These are phyloP conservation scores for Tinea pellionella DNA, from an alignment of 2,888 invertebrate species.

Conservation along the genomic window DNA sequence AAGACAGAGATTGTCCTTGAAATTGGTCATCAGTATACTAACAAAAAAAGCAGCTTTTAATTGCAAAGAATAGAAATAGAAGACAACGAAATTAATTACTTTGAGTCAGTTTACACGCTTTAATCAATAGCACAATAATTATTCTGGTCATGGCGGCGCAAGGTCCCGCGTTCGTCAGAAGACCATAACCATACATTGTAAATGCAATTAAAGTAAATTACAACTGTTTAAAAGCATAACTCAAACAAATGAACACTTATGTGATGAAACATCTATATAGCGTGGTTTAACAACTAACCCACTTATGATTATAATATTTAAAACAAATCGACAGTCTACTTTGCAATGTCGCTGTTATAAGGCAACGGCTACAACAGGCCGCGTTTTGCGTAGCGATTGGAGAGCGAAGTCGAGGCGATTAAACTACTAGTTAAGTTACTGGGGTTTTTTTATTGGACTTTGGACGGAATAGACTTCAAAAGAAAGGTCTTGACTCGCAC, in stretches of 20 bases:
- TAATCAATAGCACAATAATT: not conserved
- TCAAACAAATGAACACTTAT: not conserved
- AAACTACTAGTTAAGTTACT: too few relatives aligned
- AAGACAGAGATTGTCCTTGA: not conserved
- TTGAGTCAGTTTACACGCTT: not conserved
- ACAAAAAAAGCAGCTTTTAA: not conserved
- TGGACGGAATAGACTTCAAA: too few relatives aligned
- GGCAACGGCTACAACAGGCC: too few relatives aligned
- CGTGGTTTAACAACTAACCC: constrained; percentile 29
- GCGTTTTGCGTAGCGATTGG: too few relatives aligned
- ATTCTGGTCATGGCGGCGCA: not conserved
- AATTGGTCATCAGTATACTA: not conserved
- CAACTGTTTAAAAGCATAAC: constrained; percentile 6
- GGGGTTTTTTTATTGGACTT: too few relatives aligned
- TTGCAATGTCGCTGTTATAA: not conserved
- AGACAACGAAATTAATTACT: constrained; percentile 1
- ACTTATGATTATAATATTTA: constrained; percentile 21
- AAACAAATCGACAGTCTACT: constrained; percentile 24
- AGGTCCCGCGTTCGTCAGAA: not conserved
- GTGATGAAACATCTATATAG: constrained; percentile 18
- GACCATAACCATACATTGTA: not conserved
- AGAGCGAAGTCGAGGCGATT: too few relatives aligned
- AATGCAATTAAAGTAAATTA: not conserved
- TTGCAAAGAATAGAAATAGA: not conserved
- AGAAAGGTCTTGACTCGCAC: too few relatives aligned